Percentiles rank a stretch among this genome's conserved stretches.
Evolutionary conservation across 2,797 vertebrate genomes (phyloP).

Genomic region (Tachyglossus aculeatus): DNA sequence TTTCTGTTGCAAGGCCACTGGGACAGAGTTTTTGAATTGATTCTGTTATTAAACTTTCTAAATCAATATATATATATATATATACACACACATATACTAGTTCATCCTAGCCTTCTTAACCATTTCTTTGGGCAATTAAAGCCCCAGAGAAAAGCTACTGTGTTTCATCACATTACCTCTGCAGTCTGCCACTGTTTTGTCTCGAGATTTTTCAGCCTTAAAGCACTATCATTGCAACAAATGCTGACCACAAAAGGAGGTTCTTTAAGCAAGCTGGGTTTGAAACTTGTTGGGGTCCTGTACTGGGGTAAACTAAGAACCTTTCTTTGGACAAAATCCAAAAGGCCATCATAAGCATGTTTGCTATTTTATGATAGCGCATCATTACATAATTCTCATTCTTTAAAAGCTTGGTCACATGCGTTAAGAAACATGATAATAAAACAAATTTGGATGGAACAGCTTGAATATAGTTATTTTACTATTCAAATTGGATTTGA

Average conservation of each 20-base stretch:
- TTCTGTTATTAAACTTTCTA: neutral
- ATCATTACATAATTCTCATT: no score
- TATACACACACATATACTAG: neutral
- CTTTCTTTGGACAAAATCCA: no score
- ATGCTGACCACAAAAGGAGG: conserved; percentile 50
- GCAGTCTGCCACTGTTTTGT: neutral
- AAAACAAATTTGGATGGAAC: no score
- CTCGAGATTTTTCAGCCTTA: neutral
- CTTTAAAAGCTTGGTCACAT: no score
- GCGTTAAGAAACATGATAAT: no score
- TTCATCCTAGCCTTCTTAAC: neutral
- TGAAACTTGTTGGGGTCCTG: no score
- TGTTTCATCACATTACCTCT: neutral
- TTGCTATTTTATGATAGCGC: no score
- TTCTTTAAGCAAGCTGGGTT: no score
- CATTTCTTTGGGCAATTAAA: neutral
- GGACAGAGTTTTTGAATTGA: neutral
- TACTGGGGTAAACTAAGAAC: no score
- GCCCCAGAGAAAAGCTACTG: neutral
- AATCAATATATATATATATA: neutral
- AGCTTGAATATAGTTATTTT: no score
- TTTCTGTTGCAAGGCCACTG: neutral
- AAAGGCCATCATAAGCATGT: no score
- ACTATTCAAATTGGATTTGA: no score
- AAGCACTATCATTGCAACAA: conserved; percentile 28